Conservation (phyloP, 1,140 invertebrate genomes). For the Meloidogyne floridensis region DNA sequence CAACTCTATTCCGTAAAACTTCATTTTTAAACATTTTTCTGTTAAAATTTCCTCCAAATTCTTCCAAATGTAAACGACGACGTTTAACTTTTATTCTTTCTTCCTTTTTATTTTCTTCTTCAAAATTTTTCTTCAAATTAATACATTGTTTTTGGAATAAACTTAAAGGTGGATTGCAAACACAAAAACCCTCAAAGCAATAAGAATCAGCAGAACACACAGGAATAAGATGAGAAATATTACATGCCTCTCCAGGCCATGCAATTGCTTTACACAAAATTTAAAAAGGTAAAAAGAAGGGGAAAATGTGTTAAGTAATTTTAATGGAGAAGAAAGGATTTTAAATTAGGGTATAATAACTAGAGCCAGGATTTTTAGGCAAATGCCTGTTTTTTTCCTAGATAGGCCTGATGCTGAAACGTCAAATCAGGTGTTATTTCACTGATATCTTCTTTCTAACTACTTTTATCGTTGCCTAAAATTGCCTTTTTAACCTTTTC, state of each 20-base stretch:
- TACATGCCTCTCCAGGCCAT: slow-evolving; percentile 39
- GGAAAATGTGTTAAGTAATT: slow-evolving; percentile 10
- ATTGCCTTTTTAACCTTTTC: too few relatives aligned
- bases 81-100: background rate
- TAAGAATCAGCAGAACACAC: slow-evolving; percentile 34
- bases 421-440: too few relatives aligned
- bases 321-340: background rate
- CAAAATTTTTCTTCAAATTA: background rate
- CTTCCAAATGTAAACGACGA: slow-evolving; percentile 1
- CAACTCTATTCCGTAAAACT: too few relatives aligned
- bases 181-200: slow-evolving; percentile 37
- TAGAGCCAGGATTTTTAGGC: too few relatives aligned
- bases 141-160: slow-evolving; percentile 44
- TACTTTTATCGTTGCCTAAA: too few relatives aligned
- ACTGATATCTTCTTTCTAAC: too few relatives aligned
- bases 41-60: slow-evolving; percentile 9
- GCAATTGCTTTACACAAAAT: slow-evolving; percentile 33
- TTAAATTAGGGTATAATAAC: too few relatives aligned
- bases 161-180: slow-evolving; percentile 30
- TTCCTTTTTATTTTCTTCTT: background rate
- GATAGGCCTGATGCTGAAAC: too few relatives aligned
- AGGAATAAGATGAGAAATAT: slow-evolving; percentile 31
- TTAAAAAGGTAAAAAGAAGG: background rate
- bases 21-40: too few relatives aligned
- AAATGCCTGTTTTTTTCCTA: too few relatives aligned